Base-by-base conservation (phyloP, 2,113 vertebrate genomes). In the Sisor rabdophorus region DNA sequence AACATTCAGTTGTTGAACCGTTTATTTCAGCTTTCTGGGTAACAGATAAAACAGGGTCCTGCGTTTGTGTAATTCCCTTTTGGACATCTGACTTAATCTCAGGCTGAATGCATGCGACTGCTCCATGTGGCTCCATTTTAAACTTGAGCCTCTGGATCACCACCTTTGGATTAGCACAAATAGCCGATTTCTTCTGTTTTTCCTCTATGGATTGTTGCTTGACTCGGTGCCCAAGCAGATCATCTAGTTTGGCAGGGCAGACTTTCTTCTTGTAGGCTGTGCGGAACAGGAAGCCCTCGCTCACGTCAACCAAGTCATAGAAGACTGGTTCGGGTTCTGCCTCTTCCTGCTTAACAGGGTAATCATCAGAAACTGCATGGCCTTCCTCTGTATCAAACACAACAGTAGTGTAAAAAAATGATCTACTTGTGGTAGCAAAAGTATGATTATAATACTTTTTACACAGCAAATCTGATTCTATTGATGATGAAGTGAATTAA, bases 161-260 rank as follows among this genome's bases (percentile, higher is more conserved):
- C 0, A 78, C 64, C 0, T 63, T 28, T 0, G 61, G 36, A 69
- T 89, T 90, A 87, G 85, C 80, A 36, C 84, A 78, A 19, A 90
- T 74, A 11, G 91, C 87, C 77, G 93, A 88, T 73, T 92, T 96
- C n/a, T 96, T 84, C 22, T 95, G 94, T 73, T 95, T 96, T 89
- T 98, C 96, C 86, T 98, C 97, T 84, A 98, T 81, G 50, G 94
- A 94, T 87, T 98, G 97, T 85, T 99, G 97, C 61, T 95, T 97
- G 48, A 98, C 94, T 74, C 97, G 89, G 44, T 95, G 91, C 90
- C 98, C 97, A 80, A 99, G 85, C 1, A 99, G 92, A 30, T 94
- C 94, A 20, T 99, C 97, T 77, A 99, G 84, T 80, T 96, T 96
- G 32, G 95, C 98, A 10, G 95, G 87, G 71, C 95, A 96, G 0